A percentile compares a stretch with the other conserved stretches of the same genome.
Conservation (phyloP, 1,140 invertebrate species). For the Littorina saxatilis region DNA sequence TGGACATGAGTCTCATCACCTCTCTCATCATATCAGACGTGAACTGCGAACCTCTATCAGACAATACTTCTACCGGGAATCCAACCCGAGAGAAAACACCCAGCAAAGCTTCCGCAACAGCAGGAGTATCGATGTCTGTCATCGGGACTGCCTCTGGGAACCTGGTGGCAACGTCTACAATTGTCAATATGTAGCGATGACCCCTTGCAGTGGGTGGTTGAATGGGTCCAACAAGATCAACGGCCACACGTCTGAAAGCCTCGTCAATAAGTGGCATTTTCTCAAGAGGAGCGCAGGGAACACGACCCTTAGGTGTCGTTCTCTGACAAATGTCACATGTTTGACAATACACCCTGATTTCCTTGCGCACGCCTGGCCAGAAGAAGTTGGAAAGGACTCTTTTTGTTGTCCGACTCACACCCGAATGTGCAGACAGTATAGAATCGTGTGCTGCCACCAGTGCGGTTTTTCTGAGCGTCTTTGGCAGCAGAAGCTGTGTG, state of each 20-base stretch:
- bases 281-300: slow-evolving; percentile 30
- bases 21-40: slow-evolving; percentile 40
- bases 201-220: slow-evolving; percentile 39
- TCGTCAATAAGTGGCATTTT: slow-evolving; percentile 46
- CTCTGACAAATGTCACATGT: no score
- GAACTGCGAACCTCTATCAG: slow-evolving; percentile 46
- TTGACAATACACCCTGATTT: slow-evolving; percentile 19
- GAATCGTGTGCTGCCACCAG: slow-evolving; percentile 32
- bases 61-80: slow-evolving; percentile 63
- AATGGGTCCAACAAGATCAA: slow-evolving; percentile 52
- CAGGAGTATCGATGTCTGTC: slow-evolving; percentile 35
- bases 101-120: slow-evolving; percentile 42
- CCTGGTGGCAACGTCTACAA: slow-evolving; percentile 46
- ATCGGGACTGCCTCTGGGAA: slow-evolving; percentile 49
- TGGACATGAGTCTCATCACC: slow-evolving; percentile 42
- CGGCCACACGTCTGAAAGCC: slow-evolving; percentile 53
- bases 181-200: slow-evolving; percentile 49
- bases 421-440: slow-evolving; percentile 36
- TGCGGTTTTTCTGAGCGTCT: neutral
- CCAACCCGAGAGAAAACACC: slow-evolving; percentile 72
- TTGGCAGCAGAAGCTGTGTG: slow-evolving; percentile 6
- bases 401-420: slow-evolving; percentile 10
- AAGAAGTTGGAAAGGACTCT: slow-evolving; percentile 32
- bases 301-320: slow-evolving; percentile 35
- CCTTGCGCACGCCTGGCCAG: slow-evolving; percentile 29